Percentiles rank a stretch among this genome's conserved stretches.
These are phyloP conservation scores for Brenthis hecate DNA, from an alignment of 2,888 invertebrate genomes.

Conservation along the genomic window DNA sequence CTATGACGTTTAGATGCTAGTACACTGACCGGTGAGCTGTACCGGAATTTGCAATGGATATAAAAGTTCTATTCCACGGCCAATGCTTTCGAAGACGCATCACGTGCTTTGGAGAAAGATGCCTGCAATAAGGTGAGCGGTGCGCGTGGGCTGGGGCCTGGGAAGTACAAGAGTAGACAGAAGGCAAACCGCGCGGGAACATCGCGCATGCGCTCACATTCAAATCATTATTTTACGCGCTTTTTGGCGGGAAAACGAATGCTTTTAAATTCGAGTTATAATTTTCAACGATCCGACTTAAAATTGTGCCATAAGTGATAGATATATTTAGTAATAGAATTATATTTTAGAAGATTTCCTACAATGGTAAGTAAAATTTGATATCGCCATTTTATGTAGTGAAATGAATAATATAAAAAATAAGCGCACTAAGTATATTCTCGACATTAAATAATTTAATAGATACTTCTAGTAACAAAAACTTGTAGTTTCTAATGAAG, in stretches of 20 bases:
- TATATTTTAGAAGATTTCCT: constrained; percentile 1
- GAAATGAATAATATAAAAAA: too few species aligned
- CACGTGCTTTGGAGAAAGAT: constrained; percentile 68
- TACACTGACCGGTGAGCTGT: background rate
- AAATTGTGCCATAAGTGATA: constrained; percentile 16
- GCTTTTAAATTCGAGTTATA: constrained; percentile 1
- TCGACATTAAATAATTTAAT: too few species aligned
- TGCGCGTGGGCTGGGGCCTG: constrained; percentile 49
- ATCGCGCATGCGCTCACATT: constrained; percentile 61
- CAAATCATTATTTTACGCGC: constrained; percentile 37
- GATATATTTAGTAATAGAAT: constrained; percentile 1
- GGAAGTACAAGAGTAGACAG: constrained; percentile 50
- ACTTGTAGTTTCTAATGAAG: too few species aligned
- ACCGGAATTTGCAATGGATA: background rate
- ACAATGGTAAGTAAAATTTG: constrained; percentile 10
- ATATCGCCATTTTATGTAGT: too few species aligned
- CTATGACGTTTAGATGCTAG: background rate
- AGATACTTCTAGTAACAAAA: too few species aligned
- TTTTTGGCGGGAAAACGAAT: constrained; percentile 57
- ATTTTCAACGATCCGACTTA: background rate
- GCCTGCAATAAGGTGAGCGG: constrained; percentile 44
- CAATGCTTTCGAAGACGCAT: constrained; percentile 65
- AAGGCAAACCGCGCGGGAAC: constrained; percentile 63
- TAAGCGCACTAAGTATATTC: too few species aligned
- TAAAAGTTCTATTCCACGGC: constrained; percentile 49